These are phyloP conservation scores for Pseudanteris insignis DNA, from an alignment of 2,888 invertebrate genomes.

Conservation along the genomic window DNA sequence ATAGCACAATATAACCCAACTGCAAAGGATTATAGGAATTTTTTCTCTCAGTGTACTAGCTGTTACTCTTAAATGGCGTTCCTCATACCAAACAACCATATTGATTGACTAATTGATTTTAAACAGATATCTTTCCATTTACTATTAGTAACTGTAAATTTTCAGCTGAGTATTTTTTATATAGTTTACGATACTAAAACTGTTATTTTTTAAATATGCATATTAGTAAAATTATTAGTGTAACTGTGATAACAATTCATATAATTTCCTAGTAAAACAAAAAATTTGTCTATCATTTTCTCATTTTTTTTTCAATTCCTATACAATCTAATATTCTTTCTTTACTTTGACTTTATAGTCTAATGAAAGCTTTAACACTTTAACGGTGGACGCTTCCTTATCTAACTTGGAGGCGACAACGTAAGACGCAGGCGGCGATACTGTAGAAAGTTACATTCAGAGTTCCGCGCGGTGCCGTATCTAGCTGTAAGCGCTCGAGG, in stretches of 20 bases:
- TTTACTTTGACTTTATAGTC: not conserved
- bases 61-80: constrained; percentile 5
- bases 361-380: not conserved
- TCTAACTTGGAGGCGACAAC: too few species aligned
- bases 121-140: constrained; percentile 3
- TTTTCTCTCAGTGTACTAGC: too few species aligned
- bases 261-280: not conserved
- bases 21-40: too few species aligned
- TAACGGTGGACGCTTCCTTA: too few species aligned
- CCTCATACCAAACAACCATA: constrained; percentile 1
- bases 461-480: too few species aligned
- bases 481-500: too few species aligned
- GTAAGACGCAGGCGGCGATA: too few species aligned
- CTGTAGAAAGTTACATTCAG: too few species aligned
- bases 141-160: not conserved
- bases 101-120: not conserved
- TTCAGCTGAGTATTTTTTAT: not conserved
- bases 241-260: not conserved
- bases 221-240: not conserved
- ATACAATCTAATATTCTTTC: too few species aligned
- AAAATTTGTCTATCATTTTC: not conserved
- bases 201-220: not conserved
- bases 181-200: not conserved
- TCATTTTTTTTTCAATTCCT: not conserved
- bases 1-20: too few species aligned